These are phyloP conservation scores for Galerucella nymphaeae DNA, from an alignment of 2,888 invertebrate genomes.

Conservation along the genomic window DNA sequence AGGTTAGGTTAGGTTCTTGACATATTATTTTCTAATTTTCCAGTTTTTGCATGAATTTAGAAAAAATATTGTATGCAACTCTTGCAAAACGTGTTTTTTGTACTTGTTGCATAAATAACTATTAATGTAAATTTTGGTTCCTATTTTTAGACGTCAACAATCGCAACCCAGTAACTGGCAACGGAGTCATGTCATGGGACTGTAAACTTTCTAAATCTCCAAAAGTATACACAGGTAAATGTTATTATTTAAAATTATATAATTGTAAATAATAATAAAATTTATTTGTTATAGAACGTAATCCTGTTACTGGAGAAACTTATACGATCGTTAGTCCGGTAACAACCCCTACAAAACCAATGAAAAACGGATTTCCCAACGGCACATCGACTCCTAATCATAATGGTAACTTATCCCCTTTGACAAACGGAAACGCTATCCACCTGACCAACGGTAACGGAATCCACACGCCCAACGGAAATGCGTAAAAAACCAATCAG, in stretches of 20 bases:
- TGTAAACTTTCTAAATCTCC: conserved; percentile 56
- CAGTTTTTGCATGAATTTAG: no score
- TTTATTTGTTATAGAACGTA: conserved; percentile 56
- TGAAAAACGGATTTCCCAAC: conserved; percentile 57
- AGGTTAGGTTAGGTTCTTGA: no score
- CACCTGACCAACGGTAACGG: conserved; percentile 42
- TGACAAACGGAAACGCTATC: conserved; percentile 47
- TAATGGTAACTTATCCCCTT: conserved; percentile 53
- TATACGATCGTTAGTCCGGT: conserved; percentile 60
- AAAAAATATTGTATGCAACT: no score
- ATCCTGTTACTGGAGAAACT: conserved; percentile 64
- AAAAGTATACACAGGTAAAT: conserved; percentile 58
- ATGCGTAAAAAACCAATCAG: conserved; percentile 34
- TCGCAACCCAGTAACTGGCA: conserved; percentile 64
- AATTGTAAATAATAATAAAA: no score
- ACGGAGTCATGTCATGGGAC: conserved; percentile 64
- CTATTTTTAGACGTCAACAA: conserved; percentile 60
- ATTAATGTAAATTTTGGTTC: no score
- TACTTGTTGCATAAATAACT: no score
- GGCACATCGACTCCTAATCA: conserved; percentile 52
- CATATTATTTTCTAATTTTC: no score
- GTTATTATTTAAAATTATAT: no score
- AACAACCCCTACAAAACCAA: conserved; percentile 58
- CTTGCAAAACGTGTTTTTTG: no score
- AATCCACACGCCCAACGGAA: conserved; percentile 41